phyloP scores from a whole-genome alignment of 2,888 invertebrate species.

The Notodonta dromedarius region DNA sequence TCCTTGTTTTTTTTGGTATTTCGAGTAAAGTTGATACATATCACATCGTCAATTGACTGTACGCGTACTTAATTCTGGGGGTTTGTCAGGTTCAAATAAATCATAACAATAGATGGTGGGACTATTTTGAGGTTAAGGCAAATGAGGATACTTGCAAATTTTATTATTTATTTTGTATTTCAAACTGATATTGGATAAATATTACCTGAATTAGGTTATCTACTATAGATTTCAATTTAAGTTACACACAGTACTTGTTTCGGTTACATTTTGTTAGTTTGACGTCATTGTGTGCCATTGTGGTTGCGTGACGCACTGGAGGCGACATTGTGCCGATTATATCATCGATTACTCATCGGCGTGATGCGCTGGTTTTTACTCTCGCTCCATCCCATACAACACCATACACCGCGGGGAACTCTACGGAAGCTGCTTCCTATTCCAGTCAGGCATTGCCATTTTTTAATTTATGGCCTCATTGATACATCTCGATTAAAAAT shows the following conservation, averaged over 20 bases:
- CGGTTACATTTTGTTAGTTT: constrained; percentile 13
- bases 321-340: constrained; percentile 34
- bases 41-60: too few species aligned
- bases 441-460: constrained; percentile 39
- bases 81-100: too few species aligned
- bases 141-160: too few species aligned
- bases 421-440: constrained; percentile 40
- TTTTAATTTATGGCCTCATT: constrained; percentile 62
- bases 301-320: constrained; percentile 12
- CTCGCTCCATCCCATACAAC: constrained; percentile 18
- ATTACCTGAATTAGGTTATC: too few species aligned
- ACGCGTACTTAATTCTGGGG: too few species aligned
- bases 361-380: constrained; percentile 38
- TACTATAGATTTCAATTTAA: not conserved
- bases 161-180: too few species aligned
- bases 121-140: too few species aligned
- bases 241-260: constrained; percentile 17
- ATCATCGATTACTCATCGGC: constrained; percentile 47
- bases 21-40: too few species aligned
- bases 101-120: too few species aligned
- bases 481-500: constrained; percentile 56
- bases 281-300: constrained; percentile 32
- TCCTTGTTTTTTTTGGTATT: constrained; percentile 7
- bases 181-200: too few species aligned
- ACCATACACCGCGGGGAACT: constrained; percentile 11